Evolutionary conservation across 2,797 vertebrate species (phyloP).

Genomic region (Sebastes paucispinis): DNA sequence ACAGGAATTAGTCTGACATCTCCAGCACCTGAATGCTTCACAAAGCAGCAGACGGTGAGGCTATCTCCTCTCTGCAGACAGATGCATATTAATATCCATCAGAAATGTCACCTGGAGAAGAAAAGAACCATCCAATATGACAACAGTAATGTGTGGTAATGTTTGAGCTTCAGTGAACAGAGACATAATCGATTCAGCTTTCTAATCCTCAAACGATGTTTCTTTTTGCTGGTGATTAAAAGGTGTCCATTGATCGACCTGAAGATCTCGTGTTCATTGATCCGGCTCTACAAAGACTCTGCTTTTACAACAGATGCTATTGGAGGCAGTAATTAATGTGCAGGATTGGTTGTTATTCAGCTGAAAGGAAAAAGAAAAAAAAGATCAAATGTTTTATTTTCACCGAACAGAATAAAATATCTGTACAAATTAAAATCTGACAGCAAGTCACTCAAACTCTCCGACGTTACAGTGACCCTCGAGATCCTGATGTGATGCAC

Average conservation of each 20-base stretch:
- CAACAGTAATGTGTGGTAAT: background rate
- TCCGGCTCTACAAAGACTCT: background rate
- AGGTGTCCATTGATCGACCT: background rate
- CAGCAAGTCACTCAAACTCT: constrained; percentile 3
- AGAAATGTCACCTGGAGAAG: constrained; percentile 11
- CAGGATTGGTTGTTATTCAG: background rate
- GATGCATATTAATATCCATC: constrained; percentile 17
- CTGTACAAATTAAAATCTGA: constrained; percentile 20
- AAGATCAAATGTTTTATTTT: constrained; percentile 16
- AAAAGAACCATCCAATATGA: background rate
- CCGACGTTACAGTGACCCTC: background rate
- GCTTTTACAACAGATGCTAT: background rate
- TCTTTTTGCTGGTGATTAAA: background rate
- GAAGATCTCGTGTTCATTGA: background rate
- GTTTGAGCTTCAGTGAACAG: constrained; percentile 1
- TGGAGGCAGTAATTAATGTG: background rate
- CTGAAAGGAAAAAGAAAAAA: constrained; percentile 7
- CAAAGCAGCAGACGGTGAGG: background rate
- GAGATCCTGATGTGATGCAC: background rate
- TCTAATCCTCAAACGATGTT: background rate
- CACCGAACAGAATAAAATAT: constrained; percentile 36
- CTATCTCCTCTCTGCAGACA: constrained; percentile 24
- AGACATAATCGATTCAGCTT: background rate
- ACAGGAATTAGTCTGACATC: constrained; percentile 32
- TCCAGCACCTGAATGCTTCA: constrained; percentile 19